phyloP scores from a whole-genome alignment of 2,113 vertebrate species.

The Geococcyx californianus region DNA sequence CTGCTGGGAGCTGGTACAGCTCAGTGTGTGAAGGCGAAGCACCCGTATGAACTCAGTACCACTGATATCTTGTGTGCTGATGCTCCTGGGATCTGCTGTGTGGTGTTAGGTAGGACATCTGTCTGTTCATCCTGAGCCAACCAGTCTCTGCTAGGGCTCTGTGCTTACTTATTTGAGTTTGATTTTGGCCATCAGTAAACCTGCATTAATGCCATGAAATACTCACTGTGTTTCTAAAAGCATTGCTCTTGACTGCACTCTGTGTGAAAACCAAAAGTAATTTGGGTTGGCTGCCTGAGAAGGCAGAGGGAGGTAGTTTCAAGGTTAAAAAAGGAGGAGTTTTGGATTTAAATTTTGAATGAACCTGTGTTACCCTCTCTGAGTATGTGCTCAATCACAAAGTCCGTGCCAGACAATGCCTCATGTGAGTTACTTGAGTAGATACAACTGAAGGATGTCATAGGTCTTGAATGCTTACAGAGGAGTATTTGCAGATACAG shows the following conservation, averaged over 20 bases:
- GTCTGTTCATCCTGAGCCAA: background rate
- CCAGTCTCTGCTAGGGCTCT: background rate
- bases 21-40: background rate
- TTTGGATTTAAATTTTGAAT: background rate
- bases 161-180: background rate
- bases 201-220: background rate
- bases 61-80: fast-evolving
- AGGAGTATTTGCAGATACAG: background rate
- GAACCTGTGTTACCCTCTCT: background rate
- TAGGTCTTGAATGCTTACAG: background rate
- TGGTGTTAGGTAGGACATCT: background rate
- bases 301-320: background rate
- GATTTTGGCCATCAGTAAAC: background rate
- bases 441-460: background rate
- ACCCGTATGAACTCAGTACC: background rate
- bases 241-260: background rate
- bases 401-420: background rate
- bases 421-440: background rate
- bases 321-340: background rate
- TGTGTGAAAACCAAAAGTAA: no score
- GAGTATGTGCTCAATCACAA: background rate
- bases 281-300: background rate
- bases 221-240: background rate
- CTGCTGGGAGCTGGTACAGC: background rate
- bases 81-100: background rate